A percentile compares a stretch with the other conserved stretches of the same genome.
phyloP scores from a whole-genome alignment of 2,888 invertebrate species.

The Cheilosia variabilis region DNA sequence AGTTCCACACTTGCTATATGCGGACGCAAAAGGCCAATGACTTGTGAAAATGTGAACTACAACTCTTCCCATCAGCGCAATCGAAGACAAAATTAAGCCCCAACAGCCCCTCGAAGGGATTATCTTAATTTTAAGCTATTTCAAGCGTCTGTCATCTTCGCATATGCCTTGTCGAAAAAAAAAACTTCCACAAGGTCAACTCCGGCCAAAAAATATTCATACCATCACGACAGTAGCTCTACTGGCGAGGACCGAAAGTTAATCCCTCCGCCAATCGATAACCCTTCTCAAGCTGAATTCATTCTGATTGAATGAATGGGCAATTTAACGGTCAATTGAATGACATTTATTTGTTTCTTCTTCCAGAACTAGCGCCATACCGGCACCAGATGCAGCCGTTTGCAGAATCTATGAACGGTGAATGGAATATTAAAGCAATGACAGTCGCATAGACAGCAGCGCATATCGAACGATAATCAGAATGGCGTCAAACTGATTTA shows the following conservation, averaged over 20 bases:
- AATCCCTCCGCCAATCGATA: slow-evolving; percentile 2
- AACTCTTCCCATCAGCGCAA: neutral
- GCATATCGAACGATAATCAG: slow-evolving; percentile 25
- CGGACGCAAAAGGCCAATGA: slow-evolving; percentile 38
- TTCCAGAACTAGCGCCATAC: slow-evolving; percentile 53
- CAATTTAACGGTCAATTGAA: slow-evolving; percentile 16
- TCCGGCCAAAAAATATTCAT: no score
- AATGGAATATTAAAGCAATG: slow-evolving; percentile 60
- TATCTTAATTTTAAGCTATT: slow-evolving; percentile 43
- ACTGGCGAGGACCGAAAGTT: neutral
- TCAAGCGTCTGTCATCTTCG: neutral
- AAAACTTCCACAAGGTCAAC: no score
- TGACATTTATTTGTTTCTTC: neutral
- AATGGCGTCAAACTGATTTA: slow-evolving; percentile 72
- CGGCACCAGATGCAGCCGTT: slow-evolving; percentile 64
- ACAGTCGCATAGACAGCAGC: neutral
- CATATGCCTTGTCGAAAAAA: neutral
- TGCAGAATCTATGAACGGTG: slow-evolving; percentile 63
- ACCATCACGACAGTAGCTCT: neutral
- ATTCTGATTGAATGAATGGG: slow-evolving; percentile 10
- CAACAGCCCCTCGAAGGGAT: neutral
- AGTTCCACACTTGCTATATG: neutral
- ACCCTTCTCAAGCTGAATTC: neutral
- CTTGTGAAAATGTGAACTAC: slow-evolving; percentile 18
- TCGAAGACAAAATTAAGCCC: neutral